Percentiles rank a stretch among this genome's conserved stretches.
Conservation (phyloP, 2,797 vertebrate species). For the Fratercula arctica region DNA sequence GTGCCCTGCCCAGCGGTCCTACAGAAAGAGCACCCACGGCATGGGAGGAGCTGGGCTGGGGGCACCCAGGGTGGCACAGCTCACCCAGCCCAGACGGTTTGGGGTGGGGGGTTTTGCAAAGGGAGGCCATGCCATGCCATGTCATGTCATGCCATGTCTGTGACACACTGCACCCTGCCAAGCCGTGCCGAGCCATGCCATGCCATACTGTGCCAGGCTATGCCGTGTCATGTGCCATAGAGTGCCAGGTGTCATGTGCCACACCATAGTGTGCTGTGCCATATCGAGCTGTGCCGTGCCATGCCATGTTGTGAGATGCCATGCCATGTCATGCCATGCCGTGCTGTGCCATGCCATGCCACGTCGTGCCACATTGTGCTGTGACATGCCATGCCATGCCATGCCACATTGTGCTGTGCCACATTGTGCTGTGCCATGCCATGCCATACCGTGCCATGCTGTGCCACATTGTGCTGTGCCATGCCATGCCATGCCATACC, state of each 20-base stretch:
- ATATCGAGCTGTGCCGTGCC: rapidly evolving
- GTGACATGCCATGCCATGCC: too few relatives aligned
- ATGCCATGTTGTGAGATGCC: too few relatives aligned
- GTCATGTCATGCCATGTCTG: neutral
- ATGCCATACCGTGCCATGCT: neutral
- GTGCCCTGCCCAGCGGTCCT: rapidly evolving
- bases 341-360: neutral
- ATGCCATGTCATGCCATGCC: too few relatives aligned
- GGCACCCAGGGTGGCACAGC: rapidly evolving
- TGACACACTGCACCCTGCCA: too few relatives aligned
- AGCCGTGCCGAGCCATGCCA: too few relatives aligned
- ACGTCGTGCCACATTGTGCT: too few relatives aligned
- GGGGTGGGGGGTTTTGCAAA: neutral
- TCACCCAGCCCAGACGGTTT: neutral
- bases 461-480: too few relatives aligned
- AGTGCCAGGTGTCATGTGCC: too few relatives aligned
- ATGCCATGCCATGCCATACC: rapidly evolving
- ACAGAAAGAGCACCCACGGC: neutral
- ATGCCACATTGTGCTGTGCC: neutral
- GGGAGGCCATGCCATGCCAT: neutral
- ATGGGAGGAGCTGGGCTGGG: neutral
- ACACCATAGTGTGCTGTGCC: neutral
- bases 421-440: neutral
- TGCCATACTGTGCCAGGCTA: too few relatives aligned
- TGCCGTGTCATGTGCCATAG: too few relatives aligned